Base-by-base conservation (phyloP, 1,140 invertebrate genomes). In the Pogonognathellus flavescens region DNA sequence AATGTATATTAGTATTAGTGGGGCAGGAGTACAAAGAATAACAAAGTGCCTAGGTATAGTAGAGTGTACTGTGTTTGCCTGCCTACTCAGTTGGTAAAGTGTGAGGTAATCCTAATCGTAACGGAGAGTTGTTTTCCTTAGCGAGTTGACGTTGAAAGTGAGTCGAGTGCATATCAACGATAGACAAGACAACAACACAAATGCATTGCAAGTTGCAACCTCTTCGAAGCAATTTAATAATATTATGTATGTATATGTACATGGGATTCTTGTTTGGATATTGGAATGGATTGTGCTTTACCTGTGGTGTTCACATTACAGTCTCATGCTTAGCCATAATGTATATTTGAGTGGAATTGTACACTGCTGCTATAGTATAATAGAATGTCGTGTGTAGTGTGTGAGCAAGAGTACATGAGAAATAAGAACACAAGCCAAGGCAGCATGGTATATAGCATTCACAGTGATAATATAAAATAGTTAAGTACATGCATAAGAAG, bases 91-190 rank as follows among this genome's bases (percentile, higher is more conserved):
- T 76, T 76, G 70, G 5, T 50, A 76, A 76, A 76, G 70, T 76
- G 70, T 76, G 70, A 76, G 70, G 70, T 76, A 76, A 76, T 76
- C 41, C 31, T 76, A 76, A 76, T 76, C 25, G 70, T 76, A 41
- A 50, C 25, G 41, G 70, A 76, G 70, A 76, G 70, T 50, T 76
- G 70, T 76, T 76, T 76, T 76, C 70, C 41, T 76, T 49, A 49
- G 70, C 70, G 41, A 76, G 70, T 50, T 76, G 41, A 76, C 70
- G 70, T 76, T 76, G 70, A 76, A 76, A 76, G 70, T 76, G 70
- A 76, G 70, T 76, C 70, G 70, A 76, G 70, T 76, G 70, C 70
- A 76, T 76, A 76, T 76, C 25, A 62, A 76, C 25, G 70, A 25
- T 76, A 76, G 70, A 76, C 70, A 76, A 76, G 31, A 76, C 70